Base-by-base conservation (phyloP, 2,797 vertebrate genomes). In the Myotis findleyi region DNA sequence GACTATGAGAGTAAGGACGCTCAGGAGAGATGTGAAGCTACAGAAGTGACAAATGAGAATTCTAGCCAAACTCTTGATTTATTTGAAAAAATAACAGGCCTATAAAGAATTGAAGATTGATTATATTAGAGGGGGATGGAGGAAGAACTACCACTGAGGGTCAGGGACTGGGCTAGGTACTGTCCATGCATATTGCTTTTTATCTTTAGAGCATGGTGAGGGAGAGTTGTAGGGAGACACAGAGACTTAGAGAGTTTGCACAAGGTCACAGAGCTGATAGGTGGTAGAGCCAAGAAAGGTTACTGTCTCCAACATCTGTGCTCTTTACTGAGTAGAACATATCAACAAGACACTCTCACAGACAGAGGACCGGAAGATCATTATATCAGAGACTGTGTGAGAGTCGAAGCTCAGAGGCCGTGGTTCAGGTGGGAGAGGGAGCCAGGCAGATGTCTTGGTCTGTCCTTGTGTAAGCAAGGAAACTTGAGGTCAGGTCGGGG, bases 11-110 rank as follows among this genome's bases (percentile, higher is more conserved):
- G 7, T 57, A 30, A 62, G 80, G 83, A 91, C 41, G 25, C 49
- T 53, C 89, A 79, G 38, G 38, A 92, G 33, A 94, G 55, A 79
- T 55, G 73, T 93, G 76, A 84, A 91, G 79, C 57, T 68, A 66
- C 10, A 79, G 77, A 84, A 87, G 20, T 87, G 81, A 93, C 76
- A 79, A 64, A 72, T 69, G 66, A 89, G 55, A 96, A 66, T 86
- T 77, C 41, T 73, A 81, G 57, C 77, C 53, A 92, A 79, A 77
- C 23, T 17, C 44, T 73, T 82, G 75, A 72, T 76, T 87, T 83
- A 51, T 91, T 86, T 93, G 73, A 81, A 89, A 89, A 30, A 84
- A 55, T 44, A 73, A 36, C 27, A 89, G 55, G n/a, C 51, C 7
- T 86, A n/a, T 64, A 16, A 68, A 55, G 12, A 83, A 84, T 87